phyloP scores from a whole-genome alignment of 2,797 vertebrate species.

The Hephaestus fuliginosus region DNA sequence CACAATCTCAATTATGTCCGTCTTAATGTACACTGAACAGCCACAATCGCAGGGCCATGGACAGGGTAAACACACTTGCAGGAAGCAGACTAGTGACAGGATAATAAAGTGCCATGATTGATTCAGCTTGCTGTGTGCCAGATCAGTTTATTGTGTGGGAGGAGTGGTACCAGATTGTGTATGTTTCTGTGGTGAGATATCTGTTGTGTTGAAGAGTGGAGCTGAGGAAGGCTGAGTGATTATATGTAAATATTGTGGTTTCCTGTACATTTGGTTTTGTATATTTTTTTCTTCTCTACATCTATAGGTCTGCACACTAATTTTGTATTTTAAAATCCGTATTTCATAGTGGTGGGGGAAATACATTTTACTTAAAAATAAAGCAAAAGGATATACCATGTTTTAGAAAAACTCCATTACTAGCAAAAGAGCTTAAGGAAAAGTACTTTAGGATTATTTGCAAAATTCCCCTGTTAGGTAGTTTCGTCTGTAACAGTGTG shows the following conservation, averaged over 20 bases:
- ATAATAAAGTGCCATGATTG: constrained; percentile 88
- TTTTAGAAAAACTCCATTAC: background rate
- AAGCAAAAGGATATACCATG: background rate
- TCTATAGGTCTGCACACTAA: background rate
- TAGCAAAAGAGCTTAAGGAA: background rate
- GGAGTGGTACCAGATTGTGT: constrained; percentile 82
- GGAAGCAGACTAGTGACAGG: constrained; percentile 86
- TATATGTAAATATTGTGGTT: constrained; percentile 59
- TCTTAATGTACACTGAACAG: constrained; percentile 86
- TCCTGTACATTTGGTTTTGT: constrained; percentile 12
- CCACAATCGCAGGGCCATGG: constrained; percentile 79
- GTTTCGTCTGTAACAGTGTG: background rate
- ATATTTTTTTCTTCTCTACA: background rate
- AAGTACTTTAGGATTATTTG: background rate
- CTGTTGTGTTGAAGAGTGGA: constrained; percentile 58
- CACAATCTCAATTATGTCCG: constrained; percentile 86
- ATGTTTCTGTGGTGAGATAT: constrained; percentile 72
- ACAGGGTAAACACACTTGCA: constrained; percentile 85
- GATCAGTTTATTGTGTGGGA: constrained; percentile 83
- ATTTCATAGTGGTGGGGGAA: background rate
- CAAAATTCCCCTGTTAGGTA: background rate
- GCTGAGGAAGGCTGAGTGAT: constrained; percentile 32
- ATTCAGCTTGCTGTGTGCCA: constrained; percentile 84
- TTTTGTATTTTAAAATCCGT: background rate
- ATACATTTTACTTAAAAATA: background rate